Conservation (phyloP, 1,140 invertebrate species). For the Heliconius hermathena region DNA sequence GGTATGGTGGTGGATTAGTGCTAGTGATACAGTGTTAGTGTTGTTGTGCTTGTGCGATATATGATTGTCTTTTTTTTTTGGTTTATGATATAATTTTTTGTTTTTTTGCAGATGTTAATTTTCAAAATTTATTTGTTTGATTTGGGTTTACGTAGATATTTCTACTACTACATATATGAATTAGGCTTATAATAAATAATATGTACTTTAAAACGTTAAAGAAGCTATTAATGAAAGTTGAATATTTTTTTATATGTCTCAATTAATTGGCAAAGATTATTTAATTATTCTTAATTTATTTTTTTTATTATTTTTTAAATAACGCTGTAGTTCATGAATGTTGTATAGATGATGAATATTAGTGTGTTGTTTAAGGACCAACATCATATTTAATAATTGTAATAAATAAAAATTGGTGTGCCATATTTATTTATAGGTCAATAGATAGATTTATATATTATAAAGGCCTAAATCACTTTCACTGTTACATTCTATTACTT, state of each 20-base stretch:
- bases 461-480: conserved; percentile 24
- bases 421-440: conserved; percentile 32
- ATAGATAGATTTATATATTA: conserved; percentile 12
- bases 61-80: not conserved
- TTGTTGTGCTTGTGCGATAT: not conserved
- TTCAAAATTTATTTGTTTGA: not conserved
- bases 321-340: not conserved
- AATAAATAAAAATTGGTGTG: conserved; percentile 22
- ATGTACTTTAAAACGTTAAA: no score
- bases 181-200: no score
- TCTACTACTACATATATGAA: no score
- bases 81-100: not conserved
- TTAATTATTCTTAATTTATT: not conserved
- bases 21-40: not conserved
- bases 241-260: no score
- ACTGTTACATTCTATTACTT: not conserved
- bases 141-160: not conserved
- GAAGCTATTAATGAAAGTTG: no score
- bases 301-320: not conserved
- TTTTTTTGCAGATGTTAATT: not conserved
- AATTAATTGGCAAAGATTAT: not conserved
- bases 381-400: not conserved
- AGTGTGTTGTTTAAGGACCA: conserved; percentile 31
- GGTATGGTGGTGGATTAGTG: not conserved
- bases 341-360: conserved; percentile 15